Evolutionary conservation across 2,888 invertebrate genomes (phyloP), one percentile per base, ranked within the genome.

Genomic region (Biston betularia): DNA sequence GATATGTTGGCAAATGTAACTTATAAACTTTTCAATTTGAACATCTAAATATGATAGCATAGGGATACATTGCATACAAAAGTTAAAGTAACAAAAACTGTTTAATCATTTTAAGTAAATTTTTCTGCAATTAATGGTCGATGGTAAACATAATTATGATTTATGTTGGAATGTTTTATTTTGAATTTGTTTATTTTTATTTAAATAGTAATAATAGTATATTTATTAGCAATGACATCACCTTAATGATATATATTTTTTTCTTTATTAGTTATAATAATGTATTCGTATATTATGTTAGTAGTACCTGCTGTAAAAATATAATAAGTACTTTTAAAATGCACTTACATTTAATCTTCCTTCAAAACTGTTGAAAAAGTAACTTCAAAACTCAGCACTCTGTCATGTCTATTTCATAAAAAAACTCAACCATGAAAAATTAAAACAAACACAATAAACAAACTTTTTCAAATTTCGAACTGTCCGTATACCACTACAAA

Each of bases 381-480:
- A 14, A 4, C 48, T 49, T 12, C 49, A 14, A 60, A 44, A 38
- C 38, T 50, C 6, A 4, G 14, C 44, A 64, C 53, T 55, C n/a
- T 6, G 42, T 48, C 14, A 5, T 24, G 9, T 57, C 40, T 24
- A 24, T 38, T 34, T 45, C 38, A 38, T 8, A 6, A 38, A 10
- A 46, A 57, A 38, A 50, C 50, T 50, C 33, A 53, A 56, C 48
- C 57, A 68, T 34, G 45, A n/a, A 52, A n/a, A 59, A 60, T 56
- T 50, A 50, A 49, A 66, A 50, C 53, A 67, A 72, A n/a, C 55
- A 63, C 59, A 58, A 52, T 38, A 54, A 50, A 68, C 50, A 74
- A 70, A 69, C 70, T 72, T 61, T 61, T 71, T 66, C 62, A 65
- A 68, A 69, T 33, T 53, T 42, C 63, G 63, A 70, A 72, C 63